phyloP scores from a whole-genome alignment of 1,140 invertebrate species.

The Trachymyrmex septentrionalis region DNA sequence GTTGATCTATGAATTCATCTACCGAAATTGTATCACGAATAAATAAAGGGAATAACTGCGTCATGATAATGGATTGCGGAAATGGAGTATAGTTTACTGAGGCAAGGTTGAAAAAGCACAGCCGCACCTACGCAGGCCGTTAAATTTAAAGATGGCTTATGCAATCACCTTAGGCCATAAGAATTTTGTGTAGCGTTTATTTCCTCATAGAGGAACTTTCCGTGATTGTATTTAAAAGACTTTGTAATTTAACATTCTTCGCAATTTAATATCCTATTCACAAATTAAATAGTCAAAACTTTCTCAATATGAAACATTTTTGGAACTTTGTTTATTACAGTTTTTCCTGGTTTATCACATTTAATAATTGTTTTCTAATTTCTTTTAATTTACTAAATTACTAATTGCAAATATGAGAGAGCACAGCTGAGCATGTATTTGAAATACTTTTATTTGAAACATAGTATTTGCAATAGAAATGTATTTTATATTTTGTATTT shows the following conservation, averaged over 20 bases:
- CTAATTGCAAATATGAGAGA: background rate
- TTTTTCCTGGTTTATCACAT: background rate
- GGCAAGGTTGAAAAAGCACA: conserved; percentile 64
- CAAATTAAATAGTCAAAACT: background rate
- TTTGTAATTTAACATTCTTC: background rate
- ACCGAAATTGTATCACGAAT: background rate
- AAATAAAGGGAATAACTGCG: conserved; percentile 46
- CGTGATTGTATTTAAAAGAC: background rate
- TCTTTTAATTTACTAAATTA: background rate
- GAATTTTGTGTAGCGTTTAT: conserved; percentile 22
- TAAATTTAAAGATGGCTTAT: conserved; percentile 57
- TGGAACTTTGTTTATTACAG: background rate
- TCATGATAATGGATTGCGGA: conserved; percentile 64
- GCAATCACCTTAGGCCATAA: conserved; percentile 37
- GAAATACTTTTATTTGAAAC: too few species aligned
- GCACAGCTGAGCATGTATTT: too few species aligned
- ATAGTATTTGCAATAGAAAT: too few species aligned
- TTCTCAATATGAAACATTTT: background rate
- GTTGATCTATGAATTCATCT: conserved; percentile 10
- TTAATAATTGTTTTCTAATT: background rate
- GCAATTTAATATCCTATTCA: background rate
- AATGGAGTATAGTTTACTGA: conserved; percentile 43
- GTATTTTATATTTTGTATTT: too few species aligned
- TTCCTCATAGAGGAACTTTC: conserved; percentile 11
- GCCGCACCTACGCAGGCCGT: conserved; percentile 33